Evolutionary conservation across 2,113 vertebrate genomes (phyloP).

Genomic region (Aphelocoma coerulescens): DNA sequence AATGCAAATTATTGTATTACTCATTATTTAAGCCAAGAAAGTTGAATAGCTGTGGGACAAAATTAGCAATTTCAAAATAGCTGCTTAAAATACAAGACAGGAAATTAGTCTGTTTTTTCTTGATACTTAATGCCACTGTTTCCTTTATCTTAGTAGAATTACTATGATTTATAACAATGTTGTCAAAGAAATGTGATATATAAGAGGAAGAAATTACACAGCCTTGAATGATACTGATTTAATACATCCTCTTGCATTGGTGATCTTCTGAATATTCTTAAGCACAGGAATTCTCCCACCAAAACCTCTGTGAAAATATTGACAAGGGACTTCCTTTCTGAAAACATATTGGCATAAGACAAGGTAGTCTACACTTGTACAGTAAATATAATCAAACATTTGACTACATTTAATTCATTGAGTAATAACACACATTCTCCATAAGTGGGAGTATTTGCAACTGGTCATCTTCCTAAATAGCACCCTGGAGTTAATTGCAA

Average conservation of each 20-base stretch:
- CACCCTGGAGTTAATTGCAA: not conserved
- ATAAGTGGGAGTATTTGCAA: not conserved
- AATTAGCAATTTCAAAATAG: not conserved
- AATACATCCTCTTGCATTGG: not conserved
- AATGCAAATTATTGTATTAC: not conserved
- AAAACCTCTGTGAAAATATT: not conserved
- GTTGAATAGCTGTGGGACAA: not conserved
- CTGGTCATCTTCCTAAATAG: not conserved
- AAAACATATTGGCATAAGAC: not conserved
- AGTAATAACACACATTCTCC: not conserved
- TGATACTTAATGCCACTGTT: not conserved
- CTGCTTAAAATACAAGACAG: not conserved
- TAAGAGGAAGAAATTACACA: not conserved
- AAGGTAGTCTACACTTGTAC: not conserved
- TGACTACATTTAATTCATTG: not conserved
- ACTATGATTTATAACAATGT: not conserved
- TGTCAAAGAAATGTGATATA: not conserved
- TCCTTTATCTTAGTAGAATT: not conserved
- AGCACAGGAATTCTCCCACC: not conserved
- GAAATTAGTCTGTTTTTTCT: not conserved
- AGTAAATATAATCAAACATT: not conserved
- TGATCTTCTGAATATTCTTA: not conserved
- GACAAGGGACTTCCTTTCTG: not conserved
- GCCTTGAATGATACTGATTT: not conserved
- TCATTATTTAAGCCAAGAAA: not conserved